A percentile compares a stretch with the other conserved stretches of the same genome.
These are phyloP conservation scores for Bombyx mori DNA, from an alignment of 1,140 invertebrate species.

Conservation along the genomic window ASM3026992v2 NC_085117.1:15861001-15861500, in stretches of 20 bases:
- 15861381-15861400: constrained; percentile 69
- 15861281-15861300: constrained; percentile 20
- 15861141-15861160: no score
- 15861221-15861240: neutral
- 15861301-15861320: constrained; percentile 46
- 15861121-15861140: no score
- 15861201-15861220: no score
- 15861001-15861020: constrained; percentile 8
- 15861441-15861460: constrained; percentile 66
- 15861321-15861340: constrained; percentile 28
- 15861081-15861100: no score
- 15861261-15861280: constrained; percentile 31
- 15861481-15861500: constrained; percentile 67
- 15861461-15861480: constrained; percentile 67
- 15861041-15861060: constrained; percentile 4
- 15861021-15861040: neutral
- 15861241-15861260: neutral
- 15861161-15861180: no score
- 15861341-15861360: constrained; percentile 63
- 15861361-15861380: constrained; percentile 53
- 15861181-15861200: no score
- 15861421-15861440: constrained; percentile 39
- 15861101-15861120: no score
- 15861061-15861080: no score
- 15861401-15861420: constrained; percentile 56